A percentile compares a stretch with the other conserved stretches of the same genome.
These are phyloP conservation scores for Pachypsylla venusta DNA, from an alignment of 1,140 invertebrate genomes.

Conservation along the genomic window DNA sequence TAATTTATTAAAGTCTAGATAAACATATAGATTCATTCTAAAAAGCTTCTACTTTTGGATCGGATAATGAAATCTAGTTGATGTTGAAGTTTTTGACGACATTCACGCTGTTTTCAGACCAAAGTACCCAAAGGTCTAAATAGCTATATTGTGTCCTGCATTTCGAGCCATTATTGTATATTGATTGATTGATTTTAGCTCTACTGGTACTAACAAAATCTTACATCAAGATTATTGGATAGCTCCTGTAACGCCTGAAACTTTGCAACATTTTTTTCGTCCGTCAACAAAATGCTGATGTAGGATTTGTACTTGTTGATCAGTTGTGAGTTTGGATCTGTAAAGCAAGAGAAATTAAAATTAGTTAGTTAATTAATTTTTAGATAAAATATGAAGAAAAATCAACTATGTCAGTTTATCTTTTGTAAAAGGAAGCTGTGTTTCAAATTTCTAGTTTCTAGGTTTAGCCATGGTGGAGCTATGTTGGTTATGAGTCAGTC, in stretches of 20 bases:
- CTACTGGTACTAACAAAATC: conserved; percentile 12
- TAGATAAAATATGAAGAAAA: neutral
- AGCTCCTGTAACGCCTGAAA: conserved; percentile 86
- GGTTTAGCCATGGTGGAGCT: neutral
- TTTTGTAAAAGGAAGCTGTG: neutral
- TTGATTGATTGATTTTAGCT: neutral
- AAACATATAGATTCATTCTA: neutral
- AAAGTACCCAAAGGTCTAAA: neutral
- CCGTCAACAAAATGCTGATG: conserved; percentile 59
- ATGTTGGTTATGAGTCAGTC: neutral
- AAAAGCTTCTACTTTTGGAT: neutral
- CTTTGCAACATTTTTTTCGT: conserved; percentile 76
- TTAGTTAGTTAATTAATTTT: neutral
- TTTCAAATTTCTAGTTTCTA: neutral
- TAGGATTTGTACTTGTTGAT: conserved; percentile 65
- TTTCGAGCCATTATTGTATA: neutral
- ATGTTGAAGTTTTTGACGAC: neutral
- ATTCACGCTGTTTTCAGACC: neutral
- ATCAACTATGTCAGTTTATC: neutral
- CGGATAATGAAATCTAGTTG: neutral
- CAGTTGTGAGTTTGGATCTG: conserved; percentile 29
- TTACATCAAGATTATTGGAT: conserved; percentile 87
- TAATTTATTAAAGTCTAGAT: too few species aligned
- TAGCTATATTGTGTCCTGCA: too few species aligned
- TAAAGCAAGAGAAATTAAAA: neutral